These are phyloP conservation scores for Myotis vivesi DNA, from an alignment of 2,797 vertebrate genomes.

Conservation along the genomic window DNA sequence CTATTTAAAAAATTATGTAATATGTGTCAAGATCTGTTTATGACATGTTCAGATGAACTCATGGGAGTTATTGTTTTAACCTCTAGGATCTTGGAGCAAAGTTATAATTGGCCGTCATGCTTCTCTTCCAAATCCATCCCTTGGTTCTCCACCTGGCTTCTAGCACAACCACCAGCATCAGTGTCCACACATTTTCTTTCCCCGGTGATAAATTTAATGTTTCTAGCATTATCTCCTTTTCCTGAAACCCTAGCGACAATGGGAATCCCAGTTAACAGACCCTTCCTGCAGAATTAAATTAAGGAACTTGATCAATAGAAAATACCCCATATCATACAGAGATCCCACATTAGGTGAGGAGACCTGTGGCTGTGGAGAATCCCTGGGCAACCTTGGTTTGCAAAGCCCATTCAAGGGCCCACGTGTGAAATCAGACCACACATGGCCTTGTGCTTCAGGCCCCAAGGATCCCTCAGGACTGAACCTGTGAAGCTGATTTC, in stretches of 20 bases:
- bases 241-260: not conserved
- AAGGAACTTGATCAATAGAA: not conserved
- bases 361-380: not conserved
- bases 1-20: not conserved
- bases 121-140: not conserved
- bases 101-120: not conserved
- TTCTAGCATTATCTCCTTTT: not conserved
- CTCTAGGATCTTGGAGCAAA: not conserved
- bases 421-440: not conserved
- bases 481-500: not conserved
- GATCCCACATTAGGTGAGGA: not conserved
- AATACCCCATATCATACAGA: not conserved
- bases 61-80: not conserved
- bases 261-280: not conserved
- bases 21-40: not conserved
- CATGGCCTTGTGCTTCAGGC: not conserved
- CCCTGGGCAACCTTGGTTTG: not conserved
- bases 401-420: not conserved
- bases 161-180: not conserved
- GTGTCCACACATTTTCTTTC: not conserved
- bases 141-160: not conserved
- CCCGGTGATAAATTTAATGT: not conserved
- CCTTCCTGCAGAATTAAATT: not conserved
- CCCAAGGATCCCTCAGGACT: fast-evolving
- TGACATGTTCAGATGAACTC: not conserved